Conservation (phyloP, 2,888 invertebrate genomes). For the Cancer borealis region DNA sequence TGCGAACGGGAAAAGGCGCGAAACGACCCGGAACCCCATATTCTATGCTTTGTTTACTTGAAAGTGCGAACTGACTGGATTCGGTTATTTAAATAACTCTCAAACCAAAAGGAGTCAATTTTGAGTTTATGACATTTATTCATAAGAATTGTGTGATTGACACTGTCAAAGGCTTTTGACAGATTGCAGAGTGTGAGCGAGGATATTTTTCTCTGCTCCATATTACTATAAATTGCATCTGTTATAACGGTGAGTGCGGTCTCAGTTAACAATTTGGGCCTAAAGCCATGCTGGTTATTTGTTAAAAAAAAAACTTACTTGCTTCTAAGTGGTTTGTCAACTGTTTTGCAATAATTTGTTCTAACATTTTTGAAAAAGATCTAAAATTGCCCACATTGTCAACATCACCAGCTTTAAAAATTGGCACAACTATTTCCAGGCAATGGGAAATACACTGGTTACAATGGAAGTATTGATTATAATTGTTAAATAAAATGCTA, state of each 20-base stretch:
- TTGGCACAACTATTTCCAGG: too few species aligned
- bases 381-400: background rate
- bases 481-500: background rate
- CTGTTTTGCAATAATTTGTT: background rate
- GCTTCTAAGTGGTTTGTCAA: background rate
- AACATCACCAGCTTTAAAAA: too few species aligned
- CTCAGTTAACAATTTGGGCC: background rate
- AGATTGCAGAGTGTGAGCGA: background rate
- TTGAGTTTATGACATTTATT: background rate
- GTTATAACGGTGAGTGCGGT: background rate
- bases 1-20: too few species aligned
- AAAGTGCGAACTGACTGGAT: background rate
- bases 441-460: too few species aligned
- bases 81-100: background rate
- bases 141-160: background rate
- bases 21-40: too few species aligned
- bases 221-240: background rate
- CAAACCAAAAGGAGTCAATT: background rate
- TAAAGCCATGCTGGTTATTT: background rate
- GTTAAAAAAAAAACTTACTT: background rate
- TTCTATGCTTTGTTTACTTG: background rate
- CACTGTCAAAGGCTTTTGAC: constrained; percentile 28
- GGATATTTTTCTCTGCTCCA: background rate
- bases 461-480: too few species aligned
- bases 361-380: background rate